Evolutionary conservation across 2,797 vertebrate species (phyloP).

Genomic region (Lophura swinhoii): DNA sequence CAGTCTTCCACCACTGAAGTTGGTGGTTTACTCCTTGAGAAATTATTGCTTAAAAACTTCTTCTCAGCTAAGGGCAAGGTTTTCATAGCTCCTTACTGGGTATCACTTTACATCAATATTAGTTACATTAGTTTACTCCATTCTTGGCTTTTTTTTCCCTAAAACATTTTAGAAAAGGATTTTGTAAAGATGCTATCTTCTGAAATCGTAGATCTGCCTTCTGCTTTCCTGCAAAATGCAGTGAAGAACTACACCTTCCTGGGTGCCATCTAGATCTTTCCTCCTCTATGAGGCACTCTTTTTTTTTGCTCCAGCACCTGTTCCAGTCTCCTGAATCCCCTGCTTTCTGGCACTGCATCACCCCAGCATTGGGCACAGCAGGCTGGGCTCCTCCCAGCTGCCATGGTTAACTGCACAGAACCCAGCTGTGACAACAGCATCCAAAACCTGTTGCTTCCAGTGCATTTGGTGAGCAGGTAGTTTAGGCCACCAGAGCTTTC

Average conservation of each 20-base stretch:
- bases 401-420: neutral
- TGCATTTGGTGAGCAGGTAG: neutral
- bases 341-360: fast-evolving
- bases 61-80: neutral
- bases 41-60: neutral
- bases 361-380: neutral
- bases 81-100: neutral
- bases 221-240: neutral
- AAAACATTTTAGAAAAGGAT: neutral
- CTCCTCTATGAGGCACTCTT: neutral
- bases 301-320: neutral
- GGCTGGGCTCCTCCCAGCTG: neutral
- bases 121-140: neutral
- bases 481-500: neutral
- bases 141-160: neutral
- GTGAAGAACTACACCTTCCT: neutral
- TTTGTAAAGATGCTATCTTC: neutral
- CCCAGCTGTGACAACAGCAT: neutral
- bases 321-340: neutral
- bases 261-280: neutral
- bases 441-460: neutral
- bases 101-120: neutral
- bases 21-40: neutral
- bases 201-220: neutral
- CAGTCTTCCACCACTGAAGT: neutral